Evolutionary conservation across 2,888 invertebrate species (phyloP), one percentile per base, ranked within the genome.

Genomic region (Drosophila percnosoma): DNA sequence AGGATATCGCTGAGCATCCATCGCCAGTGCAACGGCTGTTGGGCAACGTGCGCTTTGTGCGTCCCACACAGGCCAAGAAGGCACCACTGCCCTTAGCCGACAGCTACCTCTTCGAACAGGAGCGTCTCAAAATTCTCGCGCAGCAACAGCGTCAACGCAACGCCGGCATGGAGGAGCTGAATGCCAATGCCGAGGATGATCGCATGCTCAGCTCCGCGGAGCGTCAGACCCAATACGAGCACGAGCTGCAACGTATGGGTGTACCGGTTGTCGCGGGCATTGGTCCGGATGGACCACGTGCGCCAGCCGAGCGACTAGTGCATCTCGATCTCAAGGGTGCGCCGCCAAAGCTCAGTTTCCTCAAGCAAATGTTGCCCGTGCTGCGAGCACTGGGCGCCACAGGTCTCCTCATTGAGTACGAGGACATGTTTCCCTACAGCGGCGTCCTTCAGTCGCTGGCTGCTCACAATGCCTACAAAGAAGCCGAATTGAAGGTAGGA

Each of bases 291-390:
- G 92, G 91, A 24, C 91, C 92, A 4, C 85, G 87, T 57, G 86
- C 92, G 29, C 93, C 93, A 0, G 78, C 93, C 13, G 94, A 94
- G 52, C 93, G 95, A 40, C 91, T 97, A 53, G 95, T 97, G 24
- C 97, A 97, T 92, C 94, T 97, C 68, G 97, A 97, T 92, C 92
- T 97, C 48, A 97, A 97, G 92, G 97, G 96, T 34, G 96, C 96
- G 3, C 96, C 96, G 29, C 96, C 96, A 15, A 95, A 95, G 82
- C 91, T 93, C 38, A 73, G 78, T 15, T 96, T 94, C 89, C 92
- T 95, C 31, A 94, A 95, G 89, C 94, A 94, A 80, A 82, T 95
- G 29, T 93, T 95, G 75, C 94, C 95, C 24, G 91, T 95, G 64
- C 90, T 95, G 8, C 95, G 94, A 82, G 93, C 94, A 21, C 89